Evolutionary conservation across 2,888 invertebrate genomes (phyloP).

Genomic region (Elysia crispata): DNA sequence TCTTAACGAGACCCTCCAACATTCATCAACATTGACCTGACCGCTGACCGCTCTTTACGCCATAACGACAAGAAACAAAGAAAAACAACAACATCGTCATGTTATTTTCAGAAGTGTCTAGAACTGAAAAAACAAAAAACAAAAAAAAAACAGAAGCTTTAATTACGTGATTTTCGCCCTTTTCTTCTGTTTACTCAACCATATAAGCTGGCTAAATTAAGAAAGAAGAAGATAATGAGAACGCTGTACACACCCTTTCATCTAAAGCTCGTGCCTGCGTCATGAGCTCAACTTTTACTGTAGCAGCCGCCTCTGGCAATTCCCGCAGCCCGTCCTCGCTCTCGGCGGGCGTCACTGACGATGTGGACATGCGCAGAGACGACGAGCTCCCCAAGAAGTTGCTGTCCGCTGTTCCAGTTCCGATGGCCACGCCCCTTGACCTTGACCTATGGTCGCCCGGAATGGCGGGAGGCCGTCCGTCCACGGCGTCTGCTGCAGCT

Average conservation of each 20-base stretch:
- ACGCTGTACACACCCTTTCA: conserved; percentile 68
- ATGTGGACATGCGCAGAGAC: background rate
- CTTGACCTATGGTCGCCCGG: conserved; percentile 33
- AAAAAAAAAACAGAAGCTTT: no score
- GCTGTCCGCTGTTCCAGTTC: background rate
- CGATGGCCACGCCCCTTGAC: conserved; percentile 10
- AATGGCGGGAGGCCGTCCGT: conserved; percentile 11
- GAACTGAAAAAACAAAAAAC: no score
- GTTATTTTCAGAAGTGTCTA: no score
- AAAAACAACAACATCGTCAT: no score
- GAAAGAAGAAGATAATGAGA: no score
- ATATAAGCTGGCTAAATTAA: no score
- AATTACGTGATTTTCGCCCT: no score
- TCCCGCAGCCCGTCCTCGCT: conserved; percentile 36
- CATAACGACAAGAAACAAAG: no score
- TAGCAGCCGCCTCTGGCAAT: conserved; percentile 50
- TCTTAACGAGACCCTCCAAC: no score
- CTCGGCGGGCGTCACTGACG: conserved; percentile 15
- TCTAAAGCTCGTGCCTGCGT: conserved; percentile 65
- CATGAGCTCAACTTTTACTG: conserved; percentile 66
- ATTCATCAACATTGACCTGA: no score
- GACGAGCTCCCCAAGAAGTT: conserved; percentile 13
- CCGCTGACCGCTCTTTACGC: no score
- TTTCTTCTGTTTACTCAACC: no score
- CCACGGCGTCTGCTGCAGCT: background rate